Percentiles rank a stretch among this genome's conserved stretches.
These are phyloP conservation scores for Sycophaga agraensis DNA, from an alignment of 1,140 invertebrate species.

Conservation along the genomic window DNA sequence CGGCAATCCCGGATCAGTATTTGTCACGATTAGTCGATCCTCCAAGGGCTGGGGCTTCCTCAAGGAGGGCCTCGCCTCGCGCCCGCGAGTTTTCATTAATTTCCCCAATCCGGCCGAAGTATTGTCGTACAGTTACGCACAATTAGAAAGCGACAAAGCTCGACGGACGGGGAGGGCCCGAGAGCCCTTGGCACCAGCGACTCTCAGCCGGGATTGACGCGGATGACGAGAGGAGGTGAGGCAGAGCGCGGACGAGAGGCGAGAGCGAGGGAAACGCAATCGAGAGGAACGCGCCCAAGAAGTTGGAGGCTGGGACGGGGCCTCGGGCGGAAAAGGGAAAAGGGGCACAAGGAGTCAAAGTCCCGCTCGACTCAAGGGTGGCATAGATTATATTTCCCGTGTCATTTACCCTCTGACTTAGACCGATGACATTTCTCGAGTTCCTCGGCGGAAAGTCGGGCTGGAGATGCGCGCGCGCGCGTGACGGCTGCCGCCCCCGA, in stretches of 20 bases:
- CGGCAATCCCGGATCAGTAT: conserved; percentile 57
- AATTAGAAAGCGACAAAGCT: conserved; percentile 50
- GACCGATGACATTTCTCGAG: conserved; percentile 35
- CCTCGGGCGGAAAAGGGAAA: neutral
- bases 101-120: conserved; percentile 48
- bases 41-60: conserved; percentile 29
- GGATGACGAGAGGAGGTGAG: conserved; percentile 4
- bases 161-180: too few species aligned
- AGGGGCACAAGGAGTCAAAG: conserved; percentile 4
- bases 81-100: conserved; percentile 56
- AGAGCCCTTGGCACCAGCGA: conserved; percentile 23
- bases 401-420: conserved; percentile 44
- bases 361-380: conserved; percentile 12
- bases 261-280: conserved; percentile 6
- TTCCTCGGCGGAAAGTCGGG: conserved; percentile 25
- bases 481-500: neutral
- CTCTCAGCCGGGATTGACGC: conserved; percentile 38
- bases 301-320: conserved; percentile 21
- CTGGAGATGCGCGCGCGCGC: neutral
- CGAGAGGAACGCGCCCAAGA: conserved; percentile 31
- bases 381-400: conserved; percentile 46
- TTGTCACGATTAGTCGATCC: conserved; percentile 57
- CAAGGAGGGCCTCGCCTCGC: conserved; percentile 20
- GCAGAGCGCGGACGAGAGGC: conserved; percentile 9
- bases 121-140: conserved; percentile 52